Evolutionary conservation across 2,888 invertebrate genomes (phyloP).

Genomic region (Mellilla xanthometata): DNA sequence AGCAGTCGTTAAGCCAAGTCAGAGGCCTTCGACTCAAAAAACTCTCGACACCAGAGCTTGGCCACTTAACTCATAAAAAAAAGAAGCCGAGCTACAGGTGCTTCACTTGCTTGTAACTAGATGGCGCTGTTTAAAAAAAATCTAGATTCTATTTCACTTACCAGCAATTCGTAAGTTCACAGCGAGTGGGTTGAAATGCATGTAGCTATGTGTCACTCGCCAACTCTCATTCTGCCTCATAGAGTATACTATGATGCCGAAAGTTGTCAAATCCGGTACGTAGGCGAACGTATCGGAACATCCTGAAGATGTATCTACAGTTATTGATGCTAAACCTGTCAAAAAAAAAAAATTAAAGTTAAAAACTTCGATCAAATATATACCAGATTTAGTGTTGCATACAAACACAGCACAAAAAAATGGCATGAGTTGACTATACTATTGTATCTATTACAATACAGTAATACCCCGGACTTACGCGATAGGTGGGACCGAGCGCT

Average conservation of each 20-base stretch:
- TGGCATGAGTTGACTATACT: too few species aligned
- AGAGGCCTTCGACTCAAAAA: too few species aligned
- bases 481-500: too few species aligned
- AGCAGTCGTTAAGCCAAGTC: too few species aligned
- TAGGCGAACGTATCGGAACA: constrained; percentile 88
- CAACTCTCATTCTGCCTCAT: constrained; percentile 85
- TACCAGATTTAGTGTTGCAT: too few species aligned
- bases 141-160: constrained; percentile 26
- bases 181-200: constrained; percentile 86
- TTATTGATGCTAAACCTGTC: constrained; percentile 85
- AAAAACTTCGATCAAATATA: too few species aligned
- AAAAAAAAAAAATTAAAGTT: not conserved
- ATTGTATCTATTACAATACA: too few species aligned
- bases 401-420: too few species aligned
- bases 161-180: constrained; percentile 86
- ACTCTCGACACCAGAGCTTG: too few species aligned
- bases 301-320: constrained; percentile 84
- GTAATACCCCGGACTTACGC: too few species aligned
- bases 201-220: constrained; percentile 88
- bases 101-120: not conserved
- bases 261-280: constrained; percentile 85
- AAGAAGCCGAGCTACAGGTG: too few species aligned
- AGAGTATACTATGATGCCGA: constrained; percentile 84
- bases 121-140: not conserved
- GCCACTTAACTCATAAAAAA: too few species aligned